Conservation (phyloP, 2,888 invertebrate genomes). For the Halictus quadricinctus region DNA sequence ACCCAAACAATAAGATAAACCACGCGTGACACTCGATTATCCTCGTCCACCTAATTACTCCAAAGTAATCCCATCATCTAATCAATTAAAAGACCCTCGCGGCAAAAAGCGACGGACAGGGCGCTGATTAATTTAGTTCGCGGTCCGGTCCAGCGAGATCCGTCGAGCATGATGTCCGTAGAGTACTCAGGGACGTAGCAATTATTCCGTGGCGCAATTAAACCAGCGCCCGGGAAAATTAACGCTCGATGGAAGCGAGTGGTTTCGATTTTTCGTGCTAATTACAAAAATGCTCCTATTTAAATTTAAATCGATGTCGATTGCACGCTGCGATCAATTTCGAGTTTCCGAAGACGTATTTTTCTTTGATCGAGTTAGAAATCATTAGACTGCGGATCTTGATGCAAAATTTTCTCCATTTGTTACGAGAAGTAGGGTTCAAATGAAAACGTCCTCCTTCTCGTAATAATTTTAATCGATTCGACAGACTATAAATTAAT, state of each 20-base stretch:
- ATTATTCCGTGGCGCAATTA: conserved; percentile 12
- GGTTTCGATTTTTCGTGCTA: neutral
- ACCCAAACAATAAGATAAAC: conserved; percentile 7
- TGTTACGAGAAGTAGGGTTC: no score
- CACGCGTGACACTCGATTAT: conserved; percentile 15
- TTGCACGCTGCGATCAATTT: no score
- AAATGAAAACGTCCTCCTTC: no score
- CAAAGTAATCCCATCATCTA: conserved; percentile 13
- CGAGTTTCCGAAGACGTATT: no score
- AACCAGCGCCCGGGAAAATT: conserved; percentile 16
- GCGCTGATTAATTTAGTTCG: neutral
- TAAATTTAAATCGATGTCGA: neutral
- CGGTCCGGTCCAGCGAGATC: neutral
- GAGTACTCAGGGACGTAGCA: neutral
- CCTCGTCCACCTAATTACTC: conserved; percentile 1
- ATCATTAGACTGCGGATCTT: no score
- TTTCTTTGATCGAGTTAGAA: no score
- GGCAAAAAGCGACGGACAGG: conserved; percentile 1
- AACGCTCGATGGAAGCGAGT: neutral
- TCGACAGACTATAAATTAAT: conserved; percentile 27
- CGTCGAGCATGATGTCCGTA: neutral
- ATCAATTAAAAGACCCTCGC: conserved; percentile 9
- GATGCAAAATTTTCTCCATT: no score
- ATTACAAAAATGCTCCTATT: neutral
- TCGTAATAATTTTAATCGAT: no score